Conservation (phyloP, 92 coral and sea anemone species). For the Micromussa lordhowensis region DNA sequence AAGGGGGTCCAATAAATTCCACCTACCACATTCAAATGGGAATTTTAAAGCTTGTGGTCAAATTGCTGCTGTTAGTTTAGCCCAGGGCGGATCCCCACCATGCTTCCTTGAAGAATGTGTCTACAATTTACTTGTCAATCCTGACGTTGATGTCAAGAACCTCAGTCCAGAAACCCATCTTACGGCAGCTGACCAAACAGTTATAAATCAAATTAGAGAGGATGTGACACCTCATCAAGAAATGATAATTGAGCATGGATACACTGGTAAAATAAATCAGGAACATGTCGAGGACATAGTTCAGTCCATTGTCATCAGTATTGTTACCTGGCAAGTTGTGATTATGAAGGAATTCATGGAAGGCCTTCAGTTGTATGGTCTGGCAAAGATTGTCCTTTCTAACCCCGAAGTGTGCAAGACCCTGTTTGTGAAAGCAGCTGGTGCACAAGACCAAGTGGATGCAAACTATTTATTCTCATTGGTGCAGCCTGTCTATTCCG, state of each 20-base stretch:
- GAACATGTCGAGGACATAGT: conserved; percentile 47
- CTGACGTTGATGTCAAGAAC: conserved; percentile 35
- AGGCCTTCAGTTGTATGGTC: conserved; percentile 66
- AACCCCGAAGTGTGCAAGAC: conserved; percentile 34
- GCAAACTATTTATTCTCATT: conserved; percentile 73
- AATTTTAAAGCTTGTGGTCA: conserved; percentile 74
- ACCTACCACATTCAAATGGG: conserved; percentile 67
- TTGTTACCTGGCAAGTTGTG: conserved; percentile 31
- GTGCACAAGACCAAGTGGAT: conserved; percentile 53
- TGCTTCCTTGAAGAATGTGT: conserved; percentile 61
- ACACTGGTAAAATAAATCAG: conserved; percentile 48
- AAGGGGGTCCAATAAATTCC: conserved; percentile 67
- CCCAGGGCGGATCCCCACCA: conserved; percentile 73
- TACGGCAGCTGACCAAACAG: background rate
- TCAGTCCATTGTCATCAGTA: conserved; percentile 53
- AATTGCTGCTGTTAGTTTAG: conserved; percentile 67
- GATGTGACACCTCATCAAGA: conserved; percentile 43
- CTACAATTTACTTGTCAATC: conserved; percentile 42
- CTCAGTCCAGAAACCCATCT: conserved; percentile 51
- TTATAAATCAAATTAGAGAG: conserved; percentile 18
- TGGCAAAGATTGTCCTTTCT: conserved; percentile 36
- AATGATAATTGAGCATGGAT: conserved; percentile 57
- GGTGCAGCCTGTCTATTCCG: conserved; percentile 55
- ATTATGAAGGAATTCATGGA: conserved; percentile 61
- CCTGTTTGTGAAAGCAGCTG: background rate